Evolutionary conservation across 2,797 vertebrate species (phyloP), one percentile per base, ranked within the genome.

Genomic region (Hoplostethus mediterraneus): DNA sequence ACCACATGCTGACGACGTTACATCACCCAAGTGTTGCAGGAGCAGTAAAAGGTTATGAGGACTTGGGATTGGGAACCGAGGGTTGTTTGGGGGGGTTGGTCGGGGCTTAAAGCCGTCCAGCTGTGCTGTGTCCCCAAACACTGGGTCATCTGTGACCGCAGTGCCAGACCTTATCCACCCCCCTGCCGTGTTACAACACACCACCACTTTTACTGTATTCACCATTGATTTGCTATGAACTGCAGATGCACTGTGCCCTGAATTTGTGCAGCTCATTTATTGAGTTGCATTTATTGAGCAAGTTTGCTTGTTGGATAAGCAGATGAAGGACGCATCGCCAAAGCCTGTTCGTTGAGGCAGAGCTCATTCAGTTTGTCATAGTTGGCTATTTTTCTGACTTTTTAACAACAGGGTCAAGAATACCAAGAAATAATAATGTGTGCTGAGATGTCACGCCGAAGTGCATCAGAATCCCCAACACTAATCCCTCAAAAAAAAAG

Each of bases 71-170:
- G 28, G 28, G 28, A 28, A 28, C 28, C 3, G 2, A 9, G 61
- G 55, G 59, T 28, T 80, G 80, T 87, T 74, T 70, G 30, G 77
- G 30, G 77, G 72, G 67, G 75, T 54, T 73, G 65, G 69, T 75
- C 49, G 6, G 55, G 40, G 76, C 52, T 81, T 78, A 73, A 83
- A 81, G 63, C 68, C n/a, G 67, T 87, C 84, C 85, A 86, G 90
- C 87, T 87, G 81, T 89, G 82, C 75, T 48, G 70, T 78, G 81
- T 84, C 84, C 82, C 85, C 71, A 89, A 89, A 89, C 83, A 82
- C 82, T 61, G 66, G 83, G 80, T 84, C 82, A 78, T 86, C 70
- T 84, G 71, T 67, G 66, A 60, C 63, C 57, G 30, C 10, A 17
- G 59, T 44, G 67, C 54, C 63, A 71, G 75, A 71, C 21, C 54